Evolutionary conservation across 2,888 invertebrate species (phyloP).

Genomic region (Drosophila siamana): DNA sequence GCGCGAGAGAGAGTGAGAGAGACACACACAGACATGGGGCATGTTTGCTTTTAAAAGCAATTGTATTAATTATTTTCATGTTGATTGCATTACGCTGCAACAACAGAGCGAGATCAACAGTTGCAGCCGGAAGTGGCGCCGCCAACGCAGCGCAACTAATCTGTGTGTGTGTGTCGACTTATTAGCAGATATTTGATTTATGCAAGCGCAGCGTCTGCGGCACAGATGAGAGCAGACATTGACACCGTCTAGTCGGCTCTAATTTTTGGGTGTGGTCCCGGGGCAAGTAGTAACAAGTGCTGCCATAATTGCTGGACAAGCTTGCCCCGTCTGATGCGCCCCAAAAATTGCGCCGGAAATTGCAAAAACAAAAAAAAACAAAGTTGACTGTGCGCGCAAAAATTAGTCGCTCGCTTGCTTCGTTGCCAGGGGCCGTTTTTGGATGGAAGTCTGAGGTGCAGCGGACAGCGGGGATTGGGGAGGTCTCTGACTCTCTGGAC

Average conservation of each 20-base stretch:
- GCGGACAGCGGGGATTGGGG: background rate
- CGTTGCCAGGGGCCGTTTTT: background rate
- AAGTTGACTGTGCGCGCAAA: conserved; percentile 53
- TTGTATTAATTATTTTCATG: conserved; percentile 73
- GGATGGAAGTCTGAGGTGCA: background rate
- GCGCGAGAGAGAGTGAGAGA: too few species aligned
- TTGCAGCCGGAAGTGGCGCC: conserved; percentile 37
- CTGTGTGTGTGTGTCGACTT: conserved; percentile 17
- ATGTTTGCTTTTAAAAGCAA: conserved; percentile 54
- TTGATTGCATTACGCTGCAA: conserved; percentile 65
- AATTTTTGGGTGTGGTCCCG: conserved; percentile 25
- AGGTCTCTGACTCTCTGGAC: too few species aligned
- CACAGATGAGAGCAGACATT: conserved; percentile 34
- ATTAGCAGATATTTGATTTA: conserved; percentile 69
- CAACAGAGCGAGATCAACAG: conserved; percentile 33
- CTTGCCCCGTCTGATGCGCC: conserved; percentile 31
- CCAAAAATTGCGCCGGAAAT: conserved; percentile 54
- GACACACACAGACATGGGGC: background rate
- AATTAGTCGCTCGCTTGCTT: conserved; percentile 48
- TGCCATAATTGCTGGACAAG: conserved; percentile 57
- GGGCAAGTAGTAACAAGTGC: conserved; percentile 16
- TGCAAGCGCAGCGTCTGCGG: conserved; percentile 30
- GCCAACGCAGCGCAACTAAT: background rate
- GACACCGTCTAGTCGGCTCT: conserved; percentile 12
- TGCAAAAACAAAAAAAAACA: conserved; percentile 29